Conservation (phyloP, 2,113 vertebrate genomes). For the Cephalopholis sonnerati region DNA sequence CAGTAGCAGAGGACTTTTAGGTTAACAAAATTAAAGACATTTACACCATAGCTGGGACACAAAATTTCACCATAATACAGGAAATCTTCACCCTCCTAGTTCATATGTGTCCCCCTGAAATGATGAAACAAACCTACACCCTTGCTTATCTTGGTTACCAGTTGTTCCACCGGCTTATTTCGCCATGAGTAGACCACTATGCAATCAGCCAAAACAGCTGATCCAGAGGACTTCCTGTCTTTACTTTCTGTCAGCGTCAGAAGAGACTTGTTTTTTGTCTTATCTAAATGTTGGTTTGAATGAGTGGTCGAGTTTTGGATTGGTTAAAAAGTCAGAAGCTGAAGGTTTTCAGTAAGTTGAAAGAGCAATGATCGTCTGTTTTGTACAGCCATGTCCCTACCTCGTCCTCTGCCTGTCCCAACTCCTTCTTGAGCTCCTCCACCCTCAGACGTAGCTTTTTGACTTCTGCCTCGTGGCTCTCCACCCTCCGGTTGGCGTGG, state of each 20-base stretch:
- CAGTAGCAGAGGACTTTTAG: too few relatives aligned
- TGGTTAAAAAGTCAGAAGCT: neutral
- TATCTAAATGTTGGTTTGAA: neutral
- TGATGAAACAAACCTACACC: too few relatives aligned
- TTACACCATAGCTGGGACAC: too few relatives aligned
- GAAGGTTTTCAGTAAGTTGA: neutral
- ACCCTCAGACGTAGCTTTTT: conserved; percentile 95
- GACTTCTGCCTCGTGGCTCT: conserved; percentile 94
- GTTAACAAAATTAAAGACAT: too few relatives aligned
- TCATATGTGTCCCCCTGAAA: too few relatives aligned
- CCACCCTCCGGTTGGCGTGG: conserved; percentile 92
- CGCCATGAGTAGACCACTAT: neutral
- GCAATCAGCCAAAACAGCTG: neutral
- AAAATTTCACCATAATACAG: too few relatives aligned
- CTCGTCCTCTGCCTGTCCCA: conserved; percentile 97
- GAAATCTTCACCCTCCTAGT: too few relatives aligned
- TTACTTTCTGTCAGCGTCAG: neutral
- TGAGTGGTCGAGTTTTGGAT: neutral
- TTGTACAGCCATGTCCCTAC: conserved; percentile 65
- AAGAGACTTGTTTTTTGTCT: neutral
- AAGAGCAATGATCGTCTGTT: neutral
- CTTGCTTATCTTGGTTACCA: too few relatives aligned
- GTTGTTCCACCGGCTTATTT: neutral
- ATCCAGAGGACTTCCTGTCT: neutral
- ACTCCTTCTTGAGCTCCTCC: conserved; percentile 97